Evolutionary conservation across 1,140 invertebrate species (phyloP), one percentile per base, ranked within the genome.

Genomic region (Holcopasites calliopsidis): DNA sequence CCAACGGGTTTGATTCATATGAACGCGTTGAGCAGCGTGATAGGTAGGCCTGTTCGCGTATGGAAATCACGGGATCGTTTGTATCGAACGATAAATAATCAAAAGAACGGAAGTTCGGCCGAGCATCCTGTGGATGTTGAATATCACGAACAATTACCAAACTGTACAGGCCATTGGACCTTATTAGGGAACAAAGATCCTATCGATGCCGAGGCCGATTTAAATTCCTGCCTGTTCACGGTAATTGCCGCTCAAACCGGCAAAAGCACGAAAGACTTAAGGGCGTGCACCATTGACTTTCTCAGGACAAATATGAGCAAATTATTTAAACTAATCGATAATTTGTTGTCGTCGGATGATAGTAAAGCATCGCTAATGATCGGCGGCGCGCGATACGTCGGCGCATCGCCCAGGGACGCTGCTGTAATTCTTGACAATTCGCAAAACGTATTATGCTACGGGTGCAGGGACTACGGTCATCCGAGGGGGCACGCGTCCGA

Each of bases 191-290:
- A 79, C n/a, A 74, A 47, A 18, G 77, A 88, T 58, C 84, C 83
- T 0, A 7, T 57, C 1, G 28, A 72, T 18, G 13, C 60, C 0
- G 26, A 69, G 1, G 0, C 3, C 0, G 47, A 83, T 31, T 61
- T 82, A 13, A 88, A 88, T 10, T 72, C 82, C 13, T 88, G 87
- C 33, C 58, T 87, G 0, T 88, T 88, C 38, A 28, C 50, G 0
- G 85, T 70, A 0, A 72, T 88, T 0, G 83, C 77, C 3, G 71
- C 62, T 7, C 83, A 86, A 50, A 83, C 58, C 0, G 79, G 49
- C 1, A 40, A 26, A 1, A 26, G 50, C 55, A 38, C 79, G 0
- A 38, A 28, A 0, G 23, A 68, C 35, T 42, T 87, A 7, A 44
- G 81, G 35, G 21, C 18, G 2, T 42, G 58, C 16, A 66, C 61